Base-by-base conservation (phyloP, 2,888 invertebrate species). In the Drosophila kambysellisi region DNA sequence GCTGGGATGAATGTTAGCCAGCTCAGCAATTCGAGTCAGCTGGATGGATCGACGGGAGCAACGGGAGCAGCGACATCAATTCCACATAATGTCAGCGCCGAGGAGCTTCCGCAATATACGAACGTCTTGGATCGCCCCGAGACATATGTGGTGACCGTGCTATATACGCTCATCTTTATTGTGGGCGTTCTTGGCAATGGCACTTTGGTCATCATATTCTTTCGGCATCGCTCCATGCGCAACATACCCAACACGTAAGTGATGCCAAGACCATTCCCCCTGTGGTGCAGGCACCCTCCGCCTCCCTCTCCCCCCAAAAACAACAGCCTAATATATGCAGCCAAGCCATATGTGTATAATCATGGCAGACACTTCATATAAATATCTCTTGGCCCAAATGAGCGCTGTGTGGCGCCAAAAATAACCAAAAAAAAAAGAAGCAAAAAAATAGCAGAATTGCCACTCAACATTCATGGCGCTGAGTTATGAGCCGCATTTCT, bases 101-200 rank as follows among this genome's bases (percentile, higher is more conserved):
- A 75, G 29, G 77, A 77, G n/a, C n/a, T 20, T 9, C 65, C 59
- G 15, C 63, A 63, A 25, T 61, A 95, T 93, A 94, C 95, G 76
- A 96, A 97, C 0, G 97, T 96, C 91, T 93, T 94, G 70, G 94
- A 96, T 78, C 94, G 97, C 17, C 96, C 96, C 0, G 97, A 97
- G 93, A 98, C 98, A 0, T 97, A 97, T 92, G 95, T 98, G 66
- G 97, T 98, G 3, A 98, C 98, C 0, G 94, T 96, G 1, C 93
- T 98, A n/a, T 98, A 98, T 91, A 95, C 96, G 12, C 93, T 98
- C 58, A 97, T 98, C 82, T 97, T 98, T 91, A 94, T 98, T 37
- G 96, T 98, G 58, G 98, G 98, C 4, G 96, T 98, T 0, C 94
- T 98, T 7, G 98, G 98, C 54, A 98, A 98, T 92, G 98, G 98